Evolutionary conservation across 2,888 invertebrate species (phyloP), one percentile per base, ranked within the genome.

Genomic region (Acanthacorydalis orientalis): DNA sequence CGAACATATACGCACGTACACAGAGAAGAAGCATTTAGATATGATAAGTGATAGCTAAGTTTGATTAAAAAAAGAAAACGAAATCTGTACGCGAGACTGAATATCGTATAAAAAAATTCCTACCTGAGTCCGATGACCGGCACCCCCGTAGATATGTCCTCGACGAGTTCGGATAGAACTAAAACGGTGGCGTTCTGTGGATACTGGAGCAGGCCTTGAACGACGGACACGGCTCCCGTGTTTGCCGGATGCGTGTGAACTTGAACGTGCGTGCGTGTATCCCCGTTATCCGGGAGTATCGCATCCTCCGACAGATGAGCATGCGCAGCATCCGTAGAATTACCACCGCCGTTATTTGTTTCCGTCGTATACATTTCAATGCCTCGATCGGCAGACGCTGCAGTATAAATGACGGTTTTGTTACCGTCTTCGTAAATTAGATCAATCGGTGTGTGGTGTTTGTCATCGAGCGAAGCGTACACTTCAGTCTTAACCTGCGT

Each of bases 341-440:
- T 64, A 43, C 64, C 62, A 14, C 64, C 64, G 31, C 64, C 64
- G 31, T 64, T 64, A 0, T 42, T 12, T n/a, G 16, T 15, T 10
- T 80, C 80, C 12, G 80, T 78, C 53, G 80, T 80, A 60, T 80
- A 80, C 67, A 85, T 83, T 67, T 85, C 85, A 41, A 86, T 77
- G 42, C 83, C 77, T 63, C 85, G 84, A 60, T 84, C 83, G 60
- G 85, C 84, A 49, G 80, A 80, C 10, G 78, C 76, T 50, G 82
- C 80, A 46, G 85, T 85, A 58, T 86, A 86, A 62, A 85, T 85
- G 50, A 86, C 84, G 2, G 85, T 85, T 62, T 86, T 84, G 60
- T 83, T 84, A 43, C 85, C 85, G 58, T 85, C 85, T 60, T 85
- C 84, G 65, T 85, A 86, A 58, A 86, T 86, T 57, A 86, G 69